These are phyloP conservation scores for Trissoscelio sp. DNA, from an alignment of 2,888 invertebrate species.

Conservation along the genomic window DNA sequence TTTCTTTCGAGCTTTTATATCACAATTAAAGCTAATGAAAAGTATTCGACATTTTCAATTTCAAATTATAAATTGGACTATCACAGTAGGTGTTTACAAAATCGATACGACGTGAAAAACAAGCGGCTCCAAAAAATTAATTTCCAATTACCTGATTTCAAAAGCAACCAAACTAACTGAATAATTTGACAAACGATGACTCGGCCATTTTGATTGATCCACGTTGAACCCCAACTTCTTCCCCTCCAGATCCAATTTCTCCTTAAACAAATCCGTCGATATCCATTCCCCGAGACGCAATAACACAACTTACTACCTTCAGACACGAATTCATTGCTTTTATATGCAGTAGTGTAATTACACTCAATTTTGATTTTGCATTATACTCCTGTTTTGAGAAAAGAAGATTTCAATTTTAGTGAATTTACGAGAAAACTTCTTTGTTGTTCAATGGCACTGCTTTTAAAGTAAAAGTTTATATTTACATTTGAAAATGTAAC, in stretches of 20 bases:
- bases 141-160: constrained; percentile 4
- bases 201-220: constrained; percentile 23
- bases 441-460: too few relatives aligned
- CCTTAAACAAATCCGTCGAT: constrained; percentile 52
- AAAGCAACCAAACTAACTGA: not conserved
- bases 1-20: constrained; percentile 9
- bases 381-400: not conserved
- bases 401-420: not conserved
- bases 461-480: too few relatives aligned
- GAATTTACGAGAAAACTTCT: too few relatives aligned
- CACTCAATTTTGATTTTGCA: not conserved
- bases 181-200: constrained; percentile 23
- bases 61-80: not conserved
- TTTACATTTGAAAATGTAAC: too few relatives aligned
- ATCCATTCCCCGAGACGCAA: constrained; percentile 30
- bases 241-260: constrained; percentile 36
- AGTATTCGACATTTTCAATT: not conserved
- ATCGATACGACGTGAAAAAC: not conserved
- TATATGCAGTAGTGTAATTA: not conserved
- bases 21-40: not conserved
- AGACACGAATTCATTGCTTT: constrained; percentile 28
- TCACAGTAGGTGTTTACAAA: not conserved
- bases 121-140: constrained; percentile 2
- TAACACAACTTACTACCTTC: constrained; percentile 37
- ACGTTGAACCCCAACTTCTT: not conserved